phyloP scores from a whole-genome alignment of 1,140 invertebrate species.

The Drosophila oshimai region DNA sequence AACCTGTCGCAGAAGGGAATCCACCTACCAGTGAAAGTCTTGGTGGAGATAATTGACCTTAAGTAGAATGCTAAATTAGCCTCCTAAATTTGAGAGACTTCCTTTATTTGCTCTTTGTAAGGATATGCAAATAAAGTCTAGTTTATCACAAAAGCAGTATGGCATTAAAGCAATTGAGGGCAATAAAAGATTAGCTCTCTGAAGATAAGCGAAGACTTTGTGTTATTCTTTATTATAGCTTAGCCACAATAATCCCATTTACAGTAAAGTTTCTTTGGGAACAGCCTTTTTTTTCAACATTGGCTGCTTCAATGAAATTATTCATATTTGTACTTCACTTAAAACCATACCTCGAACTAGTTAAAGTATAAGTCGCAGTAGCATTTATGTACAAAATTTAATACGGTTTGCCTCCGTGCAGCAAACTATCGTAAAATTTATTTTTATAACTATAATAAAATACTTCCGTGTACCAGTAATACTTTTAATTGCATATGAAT shows the following conservation, averaged over 20 bases:
- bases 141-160: slow-evolving; percentile 16
- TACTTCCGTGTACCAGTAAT: too few relatives aligned
- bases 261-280: background rate
- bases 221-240: background rate
- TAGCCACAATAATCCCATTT: background rate
- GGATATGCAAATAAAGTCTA: slow-evolving; percentile 28
- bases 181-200: slow-evolving; percentile 11
- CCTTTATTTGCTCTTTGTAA: slow-evolving; percentile 7
- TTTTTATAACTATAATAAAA: too few relatives aligned
- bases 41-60: background rate
- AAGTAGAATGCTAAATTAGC: too few relatives aligned
- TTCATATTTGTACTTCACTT: background rate
- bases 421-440: too few relatives aligned
- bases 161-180: slow-evolving; percentile 3
- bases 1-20: background rate
- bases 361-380: too few relatives aligned
- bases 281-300: background rate
- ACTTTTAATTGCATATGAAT: too few relatives aligned
- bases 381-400: too few relatives aligned
- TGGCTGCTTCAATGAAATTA: background rate
- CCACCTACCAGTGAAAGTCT: background rate
- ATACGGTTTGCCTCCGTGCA: too few relatives aligned
- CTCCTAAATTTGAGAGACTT: background rate
- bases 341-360: too few relatives aligned
- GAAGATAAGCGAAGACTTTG: slow-evolving; percentile 10